Conservation (phyloP, 1,140 invertebrate species). For the Zaprionus camerounensis region DNA sequence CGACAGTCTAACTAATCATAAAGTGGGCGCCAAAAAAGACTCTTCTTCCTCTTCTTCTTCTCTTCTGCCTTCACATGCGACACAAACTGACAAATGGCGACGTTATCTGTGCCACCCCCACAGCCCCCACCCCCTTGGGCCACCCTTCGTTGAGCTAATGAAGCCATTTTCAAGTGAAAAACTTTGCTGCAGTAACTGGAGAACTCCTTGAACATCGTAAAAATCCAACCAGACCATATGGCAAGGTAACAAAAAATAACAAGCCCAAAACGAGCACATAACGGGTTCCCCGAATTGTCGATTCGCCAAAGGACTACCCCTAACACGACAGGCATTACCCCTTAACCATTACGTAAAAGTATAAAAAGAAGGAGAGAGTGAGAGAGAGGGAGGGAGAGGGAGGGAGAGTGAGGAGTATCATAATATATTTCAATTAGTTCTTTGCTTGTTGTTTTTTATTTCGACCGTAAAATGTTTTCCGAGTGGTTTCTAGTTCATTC, state of each 20-base stretch:
- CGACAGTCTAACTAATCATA: slow-evolving; percentile 68
- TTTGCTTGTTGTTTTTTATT: slow-evolving; percentile 50
- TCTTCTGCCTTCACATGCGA: slow-evolving; percentile 2
- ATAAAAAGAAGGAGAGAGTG: slow-evolving; percentile 44
- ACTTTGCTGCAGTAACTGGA: slow-evolving; percentile 26
- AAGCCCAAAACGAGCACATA: slow-evolving; percentile 36
- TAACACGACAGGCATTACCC: slow-evolving; percentile 29
- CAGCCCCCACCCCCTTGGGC: slow-evolving; percentile 8
- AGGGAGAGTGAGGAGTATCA: not conserved
- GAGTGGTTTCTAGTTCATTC: slow-evolving; percentile 68
- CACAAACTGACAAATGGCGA: slow-evolving; percentile 17
- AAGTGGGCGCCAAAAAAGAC: slow-evolving; percentile 37
- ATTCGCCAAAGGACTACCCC: slow-evolving; percentile 50
- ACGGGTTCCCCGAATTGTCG: slow-evolving; percentile 11
- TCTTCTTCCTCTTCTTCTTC: not conserved
- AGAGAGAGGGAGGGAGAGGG: no score
- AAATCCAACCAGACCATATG: slow-evolving; percentile 72
- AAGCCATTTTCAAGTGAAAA: slow-evolving; percentile 58
- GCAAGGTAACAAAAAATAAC: slow-evolving; percentile 80
- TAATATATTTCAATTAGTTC: slow-evolving; percentile 78
- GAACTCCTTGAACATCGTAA: slow-evolving; percentile 56
- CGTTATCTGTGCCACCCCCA: not conserved
- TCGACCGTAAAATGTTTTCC: slow-evolving; percentile 64
- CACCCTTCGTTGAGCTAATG: slow-evolving; percentile 50
- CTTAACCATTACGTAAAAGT: slow-evolving; percentile 31